These are phyloP conservation scores for Pammene aurita DNA, from an alignment of 2,888 invertebrate genomes.

Conservation along the genomic window DNA sequence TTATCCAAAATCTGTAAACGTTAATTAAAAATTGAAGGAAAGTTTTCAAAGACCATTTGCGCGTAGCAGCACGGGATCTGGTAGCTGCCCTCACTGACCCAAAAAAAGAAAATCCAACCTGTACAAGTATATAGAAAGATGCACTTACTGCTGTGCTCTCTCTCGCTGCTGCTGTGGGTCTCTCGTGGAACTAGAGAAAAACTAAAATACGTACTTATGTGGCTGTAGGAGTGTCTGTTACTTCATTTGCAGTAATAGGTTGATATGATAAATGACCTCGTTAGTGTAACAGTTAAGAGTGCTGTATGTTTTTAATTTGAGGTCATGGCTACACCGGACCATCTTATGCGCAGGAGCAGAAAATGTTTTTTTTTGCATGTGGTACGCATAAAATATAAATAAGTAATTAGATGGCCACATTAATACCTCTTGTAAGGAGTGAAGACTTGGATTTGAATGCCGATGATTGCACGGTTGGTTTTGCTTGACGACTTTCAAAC, in stretches of 20 bases:
- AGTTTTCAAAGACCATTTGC: no score
- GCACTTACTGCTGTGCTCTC: no score
- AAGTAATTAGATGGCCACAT: constrained; percentile 30
- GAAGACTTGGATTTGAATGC: constrained; percentile 40
- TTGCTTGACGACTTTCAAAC: constrained; percentile 59
- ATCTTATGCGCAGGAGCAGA: constrained; percentile 71
- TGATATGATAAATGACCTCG: constrained; percentile 82
- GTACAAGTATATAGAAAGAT: constrained; percentile 48
- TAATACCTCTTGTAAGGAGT: constrained; percentile 39
- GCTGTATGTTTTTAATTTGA: constrained; percentile 79
- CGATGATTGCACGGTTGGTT: constrained; percentile 32
- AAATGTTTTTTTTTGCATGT: constrained; percentile 57
- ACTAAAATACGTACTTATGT: no score
- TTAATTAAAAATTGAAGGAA: no score
- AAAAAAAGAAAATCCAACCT: no score
- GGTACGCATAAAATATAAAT: constrained; percentile 29
- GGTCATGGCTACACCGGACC: constrained; percentile 72
- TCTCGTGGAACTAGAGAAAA: constrained; percentile 64
- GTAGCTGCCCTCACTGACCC: no score
- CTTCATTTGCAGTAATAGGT: constrained; percentile 76
- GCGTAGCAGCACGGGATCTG: no score
- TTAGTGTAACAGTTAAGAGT: constrained; percentile 78
- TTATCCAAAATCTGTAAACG: no score
- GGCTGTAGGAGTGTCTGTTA: no score
- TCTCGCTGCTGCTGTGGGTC: no score